These are phyloP conservation scores for Tachystola acroxantha DNA, from an alignment of 2,888 invertebrate species.

Conservation along the genomic window DNA sequence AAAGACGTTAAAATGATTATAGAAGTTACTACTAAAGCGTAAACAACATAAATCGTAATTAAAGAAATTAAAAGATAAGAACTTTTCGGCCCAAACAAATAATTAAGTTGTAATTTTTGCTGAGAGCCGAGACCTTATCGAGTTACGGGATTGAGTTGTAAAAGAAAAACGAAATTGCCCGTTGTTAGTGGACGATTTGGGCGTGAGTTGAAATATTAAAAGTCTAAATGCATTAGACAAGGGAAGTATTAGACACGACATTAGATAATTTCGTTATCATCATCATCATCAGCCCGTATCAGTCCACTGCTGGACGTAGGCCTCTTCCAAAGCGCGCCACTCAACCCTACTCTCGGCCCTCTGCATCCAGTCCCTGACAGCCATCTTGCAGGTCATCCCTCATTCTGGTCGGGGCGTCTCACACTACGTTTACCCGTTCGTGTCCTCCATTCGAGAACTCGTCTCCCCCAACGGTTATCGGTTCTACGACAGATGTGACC, in stretches of 20 bases:
- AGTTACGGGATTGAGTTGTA: slow-evolving; percentile 19
- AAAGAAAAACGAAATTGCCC: slow-evolving; percentile 13
- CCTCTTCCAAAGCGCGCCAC: no score
- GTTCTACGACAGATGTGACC: no score
- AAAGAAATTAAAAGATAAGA: slow-evolving; percentile 52
- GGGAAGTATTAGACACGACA: neutral
- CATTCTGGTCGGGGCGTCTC: no score
- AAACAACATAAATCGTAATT: slow-evolving; percentile 48
- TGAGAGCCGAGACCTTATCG: slow-evolving; percentile 20
- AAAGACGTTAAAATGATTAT: slow-evolving; percentile 1
- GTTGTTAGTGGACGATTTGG: slow-evolving; percentile 4
- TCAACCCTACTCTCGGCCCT: no score
- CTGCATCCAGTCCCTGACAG: no score
- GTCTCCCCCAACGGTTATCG: no score
- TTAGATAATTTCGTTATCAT: no score
- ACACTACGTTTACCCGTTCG: no score
- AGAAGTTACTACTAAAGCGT: slow-evolving; percentile 17
- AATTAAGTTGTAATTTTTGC: slow-evolving; percentile 55
- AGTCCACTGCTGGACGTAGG: no score
- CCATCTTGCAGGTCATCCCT: no score
- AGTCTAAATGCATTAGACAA: neutral
- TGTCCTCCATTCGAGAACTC: no score
- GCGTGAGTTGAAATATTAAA: slow-evolving; percentile 2
- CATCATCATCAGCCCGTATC: no score
- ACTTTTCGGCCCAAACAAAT: slow-evolving; percentile 32